phyloP scores from a whole-genome alignment of 2,888 invertebrate species.

The Eubasilissa splendida region DNA sequence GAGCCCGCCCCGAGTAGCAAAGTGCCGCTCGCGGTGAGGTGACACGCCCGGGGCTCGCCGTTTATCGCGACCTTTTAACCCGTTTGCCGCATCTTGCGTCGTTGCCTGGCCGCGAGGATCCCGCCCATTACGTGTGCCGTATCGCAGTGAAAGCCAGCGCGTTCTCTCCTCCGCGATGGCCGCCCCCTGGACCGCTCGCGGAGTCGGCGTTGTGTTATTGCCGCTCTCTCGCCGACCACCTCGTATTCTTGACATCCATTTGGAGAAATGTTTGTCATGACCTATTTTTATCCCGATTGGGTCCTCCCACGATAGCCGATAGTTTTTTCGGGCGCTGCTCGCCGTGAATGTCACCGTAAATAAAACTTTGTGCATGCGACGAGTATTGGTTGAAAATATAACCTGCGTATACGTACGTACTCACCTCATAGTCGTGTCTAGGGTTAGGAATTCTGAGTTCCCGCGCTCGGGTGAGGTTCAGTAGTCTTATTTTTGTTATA shows the following conservation, averaged over 20 bases:
- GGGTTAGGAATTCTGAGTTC: too few relatives aligned
- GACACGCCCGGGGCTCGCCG: neutral
- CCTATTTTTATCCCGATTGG: slow-evolving; percentile 15
- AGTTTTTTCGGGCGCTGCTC: neutral
- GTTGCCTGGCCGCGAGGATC: neutral
- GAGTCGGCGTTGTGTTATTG: neutral
- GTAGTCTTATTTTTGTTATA: too few relatives aligned
- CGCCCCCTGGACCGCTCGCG: slow-evolving; percentile 1
- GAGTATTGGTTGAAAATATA: neutral
- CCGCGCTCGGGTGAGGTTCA: too few relatives aligned
- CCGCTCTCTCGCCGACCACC: neutral
- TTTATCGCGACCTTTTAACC: neutral
- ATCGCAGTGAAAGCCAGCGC: slow-evolving; percentile 21
- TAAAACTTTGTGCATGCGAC: neutral
- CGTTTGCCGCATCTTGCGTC: neutral
- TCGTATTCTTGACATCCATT: slow-evolving; percentile 3
- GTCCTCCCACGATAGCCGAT: slow-evolving; percentile 31
- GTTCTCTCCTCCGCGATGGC: neutral
- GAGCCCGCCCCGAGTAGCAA: neutral
- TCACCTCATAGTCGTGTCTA: too few relatives aligned
- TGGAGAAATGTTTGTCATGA: slow-evolving; percentile 6
- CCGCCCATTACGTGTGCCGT: slow-evolving; percentile 25
- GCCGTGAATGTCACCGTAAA: neutral
- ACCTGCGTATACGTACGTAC: neutral
- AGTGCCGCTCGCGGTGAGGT: neutral